phyloP scores from a whole-genome alignment of 2,888 invertebrate species.

The Orchestes rusci region DNA sequence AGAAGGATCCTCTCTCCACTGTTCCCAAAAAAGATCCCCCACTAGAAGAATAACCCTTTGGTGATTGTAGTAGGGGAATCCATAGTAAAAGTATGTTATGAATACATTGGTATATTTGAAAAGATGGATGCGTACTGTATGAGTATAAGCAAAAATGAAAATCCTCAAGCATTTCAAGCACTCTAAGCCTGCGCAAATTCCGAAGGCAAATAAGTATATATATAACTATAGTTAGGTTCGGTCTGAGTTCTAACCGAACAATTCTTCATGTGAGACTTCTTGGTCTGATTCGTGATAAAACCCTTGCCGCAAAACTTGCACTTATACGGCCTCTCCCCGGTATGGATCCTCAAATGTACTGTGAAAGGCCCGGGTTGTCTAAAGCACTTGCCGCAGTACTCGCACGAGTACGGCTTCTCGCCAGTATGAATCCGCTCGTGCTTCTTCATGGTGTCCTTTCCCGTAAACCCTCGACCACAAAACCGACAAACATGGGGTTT shows the following conservation, averaged over 20 bases:
- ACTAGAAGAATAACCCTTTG: too few species aligned
- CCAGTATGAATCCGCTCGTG: slow-evolving; percentile 39
- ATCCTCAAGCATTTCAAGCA: too few species aligned
- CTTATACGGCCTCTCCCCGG: slow-evolving; percentile 20
- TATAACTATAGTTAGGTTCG: too few species aligned
- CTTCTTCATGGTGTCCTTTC: slow-evolving; percentile 34
- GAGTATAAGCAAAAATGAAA: too few species aligned
- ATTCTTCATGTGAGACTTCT: slow-evolving; percentile 18
- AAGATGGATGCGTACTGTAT: too few species aligned
- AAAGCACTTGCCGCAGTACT: slow-evolving; percentile 39
- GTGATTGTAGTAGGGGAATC: too few species aligned
- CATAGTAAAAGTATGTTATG: too few species aligned
- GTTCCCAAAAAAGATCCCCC: too few species aligned
- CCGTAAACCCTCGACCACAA: slow-evolving; percentile 48
- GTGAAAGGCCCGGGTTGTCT: slow-evolving; percentile 35
- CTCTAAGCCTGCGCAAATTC: too few species aligned
- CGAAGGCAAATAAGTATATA: too few species aligned
- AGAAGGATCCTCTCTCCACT: too few species aligned
- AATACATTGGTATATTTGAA: too few species aligned
- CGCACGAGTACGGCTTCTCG: slow-evolving; percentile 38
- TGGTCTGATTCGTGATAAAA: slow-evolving; percentile 28
- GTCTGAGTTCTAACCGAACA: slow-evolving; percentile 8
- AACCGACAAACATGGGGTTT: slow-evolving; percentile 42
- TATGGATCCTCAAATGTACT: slow-evolving; percentile 35
- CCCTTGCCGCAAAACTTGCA: slow-evolving; percentile 33